Conservation (phyloP, 2,113 vertebrate species). For the Forbesichthys agassizii region DNA sequence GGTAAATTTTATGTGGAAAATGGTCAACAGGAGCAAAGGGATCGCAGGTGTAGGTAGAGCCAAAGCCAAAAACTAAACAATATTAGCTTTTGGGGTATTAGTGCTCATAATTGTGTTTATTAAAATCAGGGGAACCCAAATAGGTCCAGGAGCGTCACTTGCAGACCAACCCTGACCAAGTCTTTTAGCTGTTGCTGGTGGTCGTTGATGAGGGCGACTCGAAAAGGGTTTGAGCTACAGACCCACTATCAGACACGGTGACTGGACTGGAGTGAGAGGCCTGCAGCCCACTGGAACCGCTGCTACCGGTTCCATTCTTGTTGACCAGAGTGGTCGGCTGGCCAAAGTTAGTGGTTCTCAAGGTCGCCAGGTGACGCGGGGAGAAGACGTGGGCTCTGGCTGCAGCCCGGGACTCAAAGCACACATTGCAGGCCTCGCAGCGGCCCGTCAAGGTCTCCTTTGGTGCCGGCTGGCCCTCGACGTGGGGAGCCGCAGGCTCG, state of each 20-base stretch:
- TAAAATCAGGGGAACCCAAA: constrained; percentile 74
- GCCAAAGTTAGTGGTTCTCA: constrained; percentile 83
- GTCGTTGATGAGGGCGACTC: constrained; percentile 64
- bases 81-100: constrained; percentile 73
- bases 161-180: constrained; percentile 68
- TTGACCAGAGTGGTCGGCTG: constrained; percentile 69
- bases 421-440: constrained; percentile 83
- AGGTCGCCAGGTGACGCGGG: constrained; percentile 82
- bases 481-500: constrained; percentile 55
- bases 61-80: constrained; percentile 64
- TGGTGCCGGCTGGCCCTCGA: constrained; percentile 63
- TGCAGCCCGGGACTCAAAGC: constrained; percentile 87
- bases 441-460: constrained; percentile 79
- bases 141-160: constrained; percentile 69
- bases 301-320: constrained; percentile 67
- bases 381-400: constrained; percentile 90
- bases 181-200: constrained; percentile 76
- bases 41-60: constrained; percentile 43
- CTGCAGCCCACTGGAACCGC: constrained; percentile 55
- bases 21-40: constrained; percentile 46
- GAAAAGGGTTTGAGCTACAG: constrained; percentile 57
- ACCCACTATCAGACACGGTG: constrained; percentile 34
- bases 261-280: constrained; percentile 45
- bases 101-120: constrained; percentile 73
- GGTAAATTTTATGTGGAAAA: constrained; percentile 45